Evolutionary conservation across 1,140 invertebrate species (phyloP).

Genomic region (Sarcophaga bullata): DNA sequence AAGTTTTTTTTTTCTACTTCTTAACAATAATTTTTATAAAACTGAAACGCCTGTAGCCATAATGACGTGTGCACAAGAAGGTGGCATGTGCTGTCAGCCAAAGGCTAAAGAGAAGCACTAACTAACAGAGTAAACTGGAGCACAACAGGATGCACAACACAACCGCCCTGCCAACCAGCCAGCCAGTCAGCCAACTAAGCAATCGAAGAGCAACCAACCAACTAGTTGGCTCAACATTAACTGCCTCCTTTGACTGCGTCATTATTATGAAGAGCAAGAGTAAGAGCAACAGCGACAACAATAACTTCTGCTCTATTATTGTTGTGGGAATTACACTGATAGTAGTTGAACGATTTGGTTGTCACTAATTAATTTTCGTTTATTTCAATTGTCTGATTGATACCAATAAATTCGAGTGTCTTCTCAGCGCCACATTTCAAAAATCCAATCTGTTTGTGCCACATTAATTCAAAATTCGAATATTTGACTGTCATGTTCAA

Average conservation of each 20-base stretch:
- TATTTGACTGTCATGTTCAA: not conserved
- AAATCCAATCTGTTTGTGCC: not conserved
- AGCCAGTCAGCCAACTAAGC: not conserved
- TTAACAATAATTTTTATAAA: not conserved
- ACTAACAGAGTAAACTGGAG: conserved; percentile 29
- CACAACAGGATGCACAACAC: conserved; percentile 28
- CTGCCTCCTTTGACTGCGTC: not conserved
- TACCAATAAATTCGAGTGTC: not conserved
- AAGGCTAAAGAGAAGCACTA: conserved; percentile 25
- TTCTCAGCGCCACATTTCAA: not conserved
- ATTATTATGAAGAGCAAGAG: no score
- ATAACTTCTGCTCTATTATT: not conserved
- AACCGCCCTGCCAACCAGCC: not conserved
- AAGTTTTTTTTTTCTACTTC: no score
- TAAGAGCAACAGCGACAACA: not conserved
- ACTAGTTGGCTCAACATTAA: not conserved
- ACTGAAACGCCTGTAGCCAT: conserved; percentile 31
- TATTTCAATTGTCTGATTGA: not conserved
- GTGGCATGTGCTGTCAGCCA: conserved; percentile 27
- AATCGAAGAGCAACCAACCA: not conserved
- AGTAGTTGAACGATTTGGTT: not conserved
- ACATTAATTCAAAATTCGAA: not conserved
- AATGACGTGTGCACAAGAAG: conserved; percentile 20
- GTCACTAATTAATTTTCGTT: conserved; percentile 10
- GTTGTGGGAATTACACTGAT: conserved; percentile 1